phyloP scores from a whole-genome alignment of 2,113 vertebrate genomes.

The Eolophus roseicapilla region DNA sequence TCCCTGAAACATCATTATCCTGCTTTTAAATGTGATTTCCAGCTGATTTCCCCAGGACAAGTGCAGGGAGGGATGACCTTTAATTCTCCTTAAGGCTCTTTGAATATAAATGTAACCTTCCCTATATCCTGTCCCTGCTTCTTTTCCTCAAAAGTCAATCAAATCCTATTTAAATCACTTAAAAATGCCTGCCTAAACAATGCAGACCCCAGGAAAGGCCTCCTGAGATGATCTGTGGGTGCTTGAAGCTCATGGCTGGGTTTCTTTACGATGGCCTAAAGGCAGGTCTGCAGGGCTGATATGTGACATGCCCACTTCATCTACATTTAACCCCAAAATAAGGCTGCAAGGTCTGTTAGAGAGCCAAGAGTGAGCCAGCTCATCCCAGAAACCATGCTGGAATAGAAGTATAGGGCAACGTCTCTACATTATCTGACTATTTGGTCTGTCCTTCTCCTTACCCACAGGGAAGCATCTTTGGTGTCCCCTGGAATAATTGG shows the following conservation, averaged over 20 bases:
- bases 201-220: neutral
- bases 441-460: too few relatives aligned
- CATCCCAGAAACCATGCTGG: neutral
- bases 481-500: neutral
- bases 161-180: neutral
- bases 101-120: neutral
- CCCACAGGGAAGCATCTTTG: neutral
- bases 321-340: neutral
- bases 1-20: neutral
- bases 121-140: neutral
- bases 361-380: neutral
- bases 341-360: neutral
- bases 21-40: neutral
- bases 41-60: neutral
- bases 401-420: neutral
- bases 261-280: too few relatives aligned
- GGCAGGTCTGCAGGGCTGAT: neutral
- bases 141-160: neutral
- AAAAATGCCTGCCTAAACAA: neutral
- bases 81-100: neutral
- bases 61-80: neutral
- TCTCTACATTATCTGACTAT: neutral
- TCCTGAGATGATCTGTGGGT: neutral
- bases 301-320: neutral
- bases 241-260: fast-evolving